Evolutionary conservation across 2,888 invertebrate species (phyloP), one percentile per base, ranked within the genome.

Genomic region (Parascotia fuliginaria): DNA sequence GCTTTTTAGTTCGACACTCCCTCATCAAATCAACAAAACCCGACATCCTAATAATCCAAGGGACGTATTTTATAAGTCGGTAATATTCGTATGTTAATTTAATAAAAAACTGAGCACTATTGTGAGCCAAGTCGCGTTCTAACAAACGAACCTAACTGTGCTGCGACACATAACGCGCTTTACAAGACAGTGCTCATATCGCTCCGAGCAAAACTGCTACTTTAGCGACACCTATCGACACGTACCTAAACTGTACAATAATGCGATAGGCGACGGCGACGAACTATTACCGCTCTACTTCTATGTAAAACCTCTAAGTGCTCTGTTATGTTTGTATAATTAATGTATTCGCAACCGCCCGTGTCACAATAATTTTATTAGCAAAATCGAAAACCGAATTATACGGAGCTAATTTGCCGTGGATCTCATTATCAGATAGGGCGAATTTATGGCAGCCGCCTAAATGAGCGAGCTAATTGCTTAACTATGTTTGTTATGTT

Each of bases 401-500:
- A 74, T 55, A 58, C 54, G 38, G 60, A 55, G 70, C 68, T 75
- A 77, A 77, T 77, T 76, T 64, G 63, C 58, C 62, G 70, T 60
- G 65, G 76, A 76, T 77, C 72, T 77, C 72, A 73, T 77, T 77
- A 77, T 55, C 52, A 68, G 76, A 77, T 75, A 60, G 38, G 52
- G 38, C 41, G 60, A 57, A 71, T 75, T 71, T 77, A 77, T 77
- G 73, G 56, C 59, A 71, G 60, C 65, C 69, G 58, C 57, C 55
- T 45, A 56, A 57, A 63, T 60, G 58, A 60, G 58, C 61, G 61
- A 47, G 52, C 65, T 75, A 69, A 77, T 77, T 72, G 73, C 60
- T 63, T 61, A 65, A 70, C 64, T 55, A 56, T 65, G 64, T 73
- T 66, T 70, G 59, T 49, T 40, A 60, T 56, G 49, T 53, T 52